Conservation (phyloP, 2,888 invertebrate species). For the Apotomis betuletana region DNA sequence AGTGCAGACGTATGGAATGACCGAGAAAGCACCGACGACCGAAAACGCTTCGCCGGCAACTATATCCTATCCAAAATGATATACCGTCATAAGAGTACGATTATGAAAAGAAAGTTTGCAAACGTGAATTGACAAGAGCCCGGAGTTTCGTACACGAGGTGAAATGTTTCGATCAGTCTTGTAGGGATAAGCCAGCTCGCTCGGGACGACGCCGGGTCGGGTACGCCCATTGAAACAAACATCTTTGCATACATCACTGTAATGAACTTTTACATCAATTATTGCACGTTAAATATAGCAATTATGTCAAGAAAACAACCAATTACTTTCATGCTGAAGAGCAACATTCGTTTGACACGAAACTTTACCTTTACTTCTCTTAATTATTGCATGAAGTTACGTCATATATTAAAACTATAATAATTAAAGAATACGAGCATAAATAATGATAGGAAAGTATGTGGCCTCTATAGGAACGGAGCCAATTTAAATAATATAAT, state of each 20-base stretch:
- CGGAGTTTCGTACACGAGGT: constrained; percentile 67
- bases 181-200: constrained; percentile 67
- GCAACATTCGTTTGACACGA: constrained; percentile 59
- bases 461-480: constrained; percentile 78
- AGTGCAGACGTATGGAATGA: constrained; percentile 43
- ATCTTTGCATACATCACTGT: constrained; percentile 69
- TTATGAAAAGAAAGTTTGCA: constrained; percentile 36
- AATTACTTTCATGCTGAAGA: constrained; percentile 53
- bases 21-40: constrained; percentile 8
- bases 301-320: constrained; percentile 58
- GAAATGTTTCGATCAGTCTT: constrained; percentile 80
- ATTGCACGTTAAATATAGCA: constrained; percentile 77
- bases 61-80: constrained; percentile 30
- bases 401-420: constrained; percentile 67
- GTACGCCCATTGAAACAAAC: constrained; percentile 70
- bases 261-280: constrained; percentile 75
- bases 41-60: too few relatives aligned
- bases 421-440: constrained; percentile 62
- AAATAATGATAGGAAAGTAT: constrained; percentile 75
- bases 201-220: constrained; percentile 60
- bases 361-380: constrained; percentile 54
- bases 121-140: constrained; percentile 73
- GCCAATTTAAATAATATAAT: constrained; percentile 70
- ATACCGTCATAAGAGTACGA: constrained; percentile 34
- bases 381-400: constrained; percentile 63